These are phyloP conservation scores for Drepanosiphum platanoidis DNA, from an alignment of 2,888 invertebrate species.

Conservation along the genomic window DNA sequence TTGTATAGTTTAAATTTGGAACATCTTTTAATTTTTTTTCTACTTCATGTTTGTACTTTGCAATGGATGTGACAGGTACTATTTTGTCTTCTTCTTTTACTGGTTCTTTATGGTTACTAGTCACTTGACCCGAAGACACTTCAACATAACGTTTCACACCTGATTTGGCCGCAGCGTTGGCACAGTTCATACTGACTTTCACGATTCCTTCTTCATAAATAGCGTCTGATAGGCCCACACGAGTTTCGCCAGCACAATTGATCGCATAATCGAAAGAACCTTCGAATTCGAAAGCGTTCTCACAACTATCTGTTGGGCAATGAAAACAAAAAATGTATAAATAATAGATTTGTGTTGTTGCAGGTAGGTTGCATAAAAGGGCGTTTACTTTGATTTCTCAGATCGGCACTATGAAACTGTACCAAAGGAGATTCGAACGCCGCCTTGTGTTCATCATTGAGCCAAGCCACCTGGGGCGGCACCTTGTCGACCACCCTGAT, in stretches of 20 bases:
- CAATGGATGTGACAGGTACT: constrained; percentile 87
- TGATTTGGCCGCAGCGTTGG: constrained; percentile 77
- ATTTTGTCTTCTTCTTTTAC: constrained; percentile 80
- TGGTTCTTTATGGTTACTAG: constrained; percentile 81
- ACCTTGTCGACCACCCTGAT: constrained; percentile 91
- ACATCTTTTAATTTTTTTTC: constrained; percentile 80
- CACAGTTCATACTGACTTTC: constrained; percentile 85
- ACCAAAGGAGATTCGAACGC: constrained; percentile 80
- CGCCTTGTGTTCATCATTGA: constrained; percentile 78
- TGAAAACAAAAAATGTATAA: too few relatives aligned
- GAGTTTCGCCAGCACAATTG: constrained; percentile 92
- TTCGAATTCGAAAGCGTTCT: constrained; percentile 79
- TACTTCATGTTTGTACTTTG: constrained; percentile 83
- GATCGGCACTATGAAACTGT: constrained; percentile 90
- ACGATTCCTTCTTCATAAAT: constrained; percentile 90
- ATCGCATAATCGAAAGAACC: constrained; percentile 74
- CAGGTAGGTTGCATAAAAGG: not conserved
- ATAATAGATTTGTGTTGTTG: too few relatives aligned
- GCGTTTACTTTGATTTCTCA: constrained; percentile 83
- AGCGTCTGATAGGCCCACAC: constrained; percentile 86
- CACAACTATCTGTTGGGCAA: constrained; percentile 84
- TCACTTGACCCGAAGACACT: constrained; percentile 85
- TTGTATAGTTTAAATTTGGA: constrained; percentile 78
- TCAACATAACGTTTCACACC: constrained; percentile 81
- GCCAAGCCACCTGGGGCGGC: constrained; percentile 91